These are phyloP conservation scores for Anguilla anguilla DNA, from an alignment of 2,797 vertebrate species.

Conservation along the genomic window DNA sequence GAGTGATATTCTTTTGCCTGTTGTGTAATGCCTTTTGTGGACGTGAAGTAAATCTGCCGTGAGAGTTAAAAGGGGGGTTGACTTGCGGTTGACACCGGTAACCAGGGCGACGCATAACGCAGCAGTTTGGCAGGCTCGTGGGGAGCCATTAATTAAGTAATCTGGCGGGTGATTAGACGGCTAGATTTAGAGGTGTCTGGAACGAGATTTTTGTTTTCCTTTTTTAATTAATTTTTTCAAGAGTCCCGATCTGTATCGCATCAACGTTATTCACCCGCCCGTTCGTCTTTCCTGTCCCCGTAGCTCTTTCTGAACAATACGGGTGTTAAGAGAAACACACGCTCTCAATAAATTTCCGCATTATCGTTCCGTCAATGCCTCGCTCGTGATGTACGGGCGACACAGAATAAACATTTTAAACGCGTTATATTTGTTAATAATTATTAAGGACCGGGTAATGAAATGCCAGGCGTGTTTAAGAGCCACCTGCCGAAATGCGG, in stretches of 20 bases:
- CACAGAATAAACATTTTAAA: not conserved
- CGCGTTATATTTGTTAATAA: not conserved
- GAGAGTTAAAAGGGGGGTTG: too few relatives aligned
- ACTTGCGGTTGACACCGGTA: not conserved
- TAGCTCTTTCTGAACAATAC: not conserved
- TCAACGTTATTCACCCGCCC: not conserved
- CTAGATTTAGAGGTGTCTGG: not conserved
- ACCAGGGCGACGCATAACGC: not conserved
- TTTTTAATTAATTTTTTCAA: not conserved
- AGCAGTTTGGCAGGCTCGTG: not conserved
- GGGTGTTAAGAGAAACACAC: not conserved
- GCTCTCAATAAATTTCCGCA: not conserved
- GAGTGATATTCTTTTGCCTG: not conserved
- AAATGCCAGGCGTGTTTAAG: not conserved
- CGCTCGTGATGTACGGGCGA: not conserved
- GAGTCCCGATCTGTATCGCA: not conserved
- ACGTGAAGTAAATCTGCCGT: too few relatives aligned
- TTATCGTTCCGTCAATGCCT: not conserved
- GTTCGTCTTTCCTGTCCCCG: not conserved
- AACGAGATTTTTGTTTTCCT: not conserved
- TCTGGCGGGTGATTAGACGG: not conserved
- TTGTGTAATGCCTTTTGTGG: not conserved
- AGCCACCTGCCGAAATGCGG: not conserved
- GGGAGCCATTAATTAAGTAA: not conserved
- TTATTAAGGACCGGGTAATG: not conserved